These are phyloP conservation scores for Nomada ruficornis DNA, from an alignment of 2,888 invertebrate species.

Conservation along the genomic window DNA sequence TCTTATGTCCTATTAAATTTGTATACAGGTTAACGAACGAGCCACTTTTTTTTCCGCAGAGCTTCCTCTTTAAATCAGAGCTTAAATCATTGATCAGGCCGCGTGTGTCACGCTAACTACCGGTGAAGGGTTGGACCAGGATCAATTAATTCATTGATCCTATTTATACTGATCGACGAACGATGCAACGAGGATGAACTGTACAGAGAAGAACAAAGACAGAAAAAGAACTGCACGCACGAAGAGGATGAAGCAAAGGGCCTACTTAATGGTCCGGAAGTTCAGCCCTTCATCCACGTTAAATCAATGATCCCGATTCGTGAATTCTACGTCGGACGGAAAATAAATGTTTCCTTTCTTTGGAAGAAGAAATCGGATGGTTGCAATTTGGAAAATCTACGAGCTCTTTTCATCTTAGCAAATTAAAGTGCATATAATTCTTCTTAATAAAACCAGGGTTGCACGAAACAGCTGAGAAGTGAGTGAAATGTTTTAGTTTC, in stretches of 20 bases:
- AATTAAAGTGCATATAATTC: too few relatives aligned
- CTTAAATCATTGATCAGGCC: constrained; percentile 36
- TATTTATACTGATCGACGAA: constrained; percentile 57
- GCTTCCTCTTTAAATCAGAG: constrained; percentile 58
- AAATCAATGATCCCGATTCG: constrained; percentile 49
- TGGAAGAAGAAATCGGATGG: not conserved
- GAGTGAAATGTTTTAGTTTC: too few relatives aligned
- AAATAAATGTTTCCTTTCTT: not conserved
- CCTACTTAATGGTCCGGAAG: constrained; percentile 65
- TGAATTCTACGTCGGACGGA: constrained; percentile 45
- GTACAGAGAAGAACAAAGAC: constrained; percentile 4
- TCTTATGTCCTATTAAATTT: not conserved
- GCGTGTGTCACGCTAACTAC: constrained; percentile 47
- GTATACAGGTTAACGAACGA: too few relatives aligned
- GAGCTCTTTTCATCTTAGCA: too few relatives aligned
- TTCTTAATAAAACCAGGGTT: too few relatives aligned
- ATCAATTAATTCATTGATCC: constrained; percentile 63
- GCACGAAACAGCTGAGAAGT: too few relatives aligned
- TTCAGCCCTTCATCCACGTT: constrained; percentile 59
- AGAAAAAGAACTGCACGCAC: not conserved
- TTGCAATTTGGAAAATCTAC: not conserved
- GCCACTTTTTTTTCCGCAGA: not conserved
- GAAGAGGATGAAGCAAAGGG: constrained; percentile 38
- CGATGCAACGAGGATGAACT: constrained; percentile 30
- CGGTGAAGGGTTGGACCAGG: constrained; percentile 46